Percentiles rank a stretch among this genome's conserved stretches.
phyloP scores from a whole-genome alignment of 2,113 vertebrate genomes.

The Alosa alosa region DNA sequence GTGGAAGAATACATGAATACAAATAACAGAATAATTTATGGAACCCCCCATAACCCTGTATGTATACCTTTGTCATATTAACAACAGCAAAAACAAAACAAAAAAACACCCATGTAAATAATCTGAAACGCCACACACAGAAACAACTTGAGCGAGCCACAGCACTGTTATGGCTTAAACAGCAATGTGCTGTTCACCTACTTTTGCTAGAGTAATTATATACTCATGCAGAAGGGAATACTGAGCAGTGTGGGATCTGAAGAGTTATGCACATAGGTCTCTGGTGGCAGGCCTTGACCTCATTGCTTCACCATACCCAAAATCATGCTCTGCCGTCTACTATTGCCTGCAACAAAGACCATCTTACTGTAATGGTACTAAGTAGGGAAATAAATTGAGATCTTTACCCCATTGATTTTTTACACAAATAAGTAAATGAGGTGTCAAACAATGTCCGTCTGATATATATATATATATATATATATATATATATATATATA shows the following conservation, averaged over 20 bases:
- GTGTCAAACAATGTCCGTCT: background rate
- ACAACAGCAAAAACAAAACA: background rate
- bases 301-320: background rate
- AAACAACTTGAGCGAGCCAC: background rate
- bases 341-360: background rate
- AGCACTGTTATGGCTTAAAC: background rate
- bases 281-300: background rate
- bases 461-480: too few relatives aligned
- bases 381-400: background rate
- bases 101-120: background rate
- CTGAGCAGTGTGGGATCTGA: background rate
- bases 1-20: slow-evolving; percentile 2
- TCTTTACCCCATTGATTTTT: background rate
- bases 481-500: too few relatives aligned
- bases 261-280: background rate
- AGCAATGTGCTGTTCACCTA: background rate
- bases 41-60: too few relatives aligned
- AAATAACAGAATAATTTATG: background rate
- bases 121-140: background rate
- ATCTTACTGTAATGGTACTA: background rate
- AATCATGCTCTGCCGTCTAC: background rate
- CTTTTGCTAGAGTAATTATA: background rate
- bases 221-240: background rate
- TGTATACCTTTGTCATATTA: background rate
- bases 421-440: background rate